Base-by-base conservation (phyloP, 2,888 invertebrate genomes). In the Clostera curtula region DNA sequence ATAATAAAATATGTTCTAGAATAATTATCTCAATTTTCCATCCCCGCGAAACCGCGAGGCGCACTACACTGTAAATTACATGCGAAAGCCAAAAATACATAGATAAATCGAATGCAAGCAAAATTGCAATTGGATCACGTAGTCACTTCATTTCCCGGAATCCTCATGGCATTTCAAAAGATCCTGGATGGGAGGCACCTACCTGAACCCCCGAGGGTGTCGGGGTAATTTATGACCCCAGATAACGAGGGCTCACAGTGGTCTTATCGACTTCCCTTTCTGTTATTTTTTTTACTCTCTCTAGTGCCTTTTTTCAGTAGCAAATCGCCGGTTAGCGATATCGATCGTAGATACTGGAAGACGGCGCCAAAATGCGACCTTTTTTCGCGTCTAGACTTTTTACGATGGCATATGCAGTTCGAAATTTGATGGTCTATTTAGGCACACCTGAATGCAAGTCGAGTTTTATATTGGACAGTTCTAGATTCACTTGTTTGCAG, bases 61-160 rank as follows among this genome's bases (percentile, higher is more conserved):
- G n/a, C 9, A 37, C 34, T 23, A 36, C 34, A 48, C 41, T 36
- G 35, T 24, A 40, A 51, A 49, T 40, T 34, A 40, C 27, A 36
- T 29, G 44, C 43, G 26, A 39, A 50, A 47, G 47, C 46, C 42
- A 45, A 46, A 55, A 63, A 59, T 54, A 53, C 42, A 56, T 52
- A n/a, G n/a, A 62, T 57, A 63, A 71, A 70, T 71, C 67, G 66
- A 74, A 70, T 79, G 75, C 75, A 77, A 63, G 71, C 72, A 60
- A 74, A 79, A 80, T 75, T 61, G 73, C 79, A 79, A 82, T 82
- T 82, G 80, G 82, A 82, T 82, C 82, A 82, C 82, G 82, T 79
- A 82, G 74, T 60, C 65, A 68, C 72, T 77, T 75, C 76, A 80
- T 80, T 80, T 77, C 73, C 73, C 63, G 64, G 70, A 64, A 70